These are phyloP conservation scores for Ptilodon capucinus DNA, from an alignment of 2,888 invertebrate genomes.

Conservation along the genomic window DNA sequence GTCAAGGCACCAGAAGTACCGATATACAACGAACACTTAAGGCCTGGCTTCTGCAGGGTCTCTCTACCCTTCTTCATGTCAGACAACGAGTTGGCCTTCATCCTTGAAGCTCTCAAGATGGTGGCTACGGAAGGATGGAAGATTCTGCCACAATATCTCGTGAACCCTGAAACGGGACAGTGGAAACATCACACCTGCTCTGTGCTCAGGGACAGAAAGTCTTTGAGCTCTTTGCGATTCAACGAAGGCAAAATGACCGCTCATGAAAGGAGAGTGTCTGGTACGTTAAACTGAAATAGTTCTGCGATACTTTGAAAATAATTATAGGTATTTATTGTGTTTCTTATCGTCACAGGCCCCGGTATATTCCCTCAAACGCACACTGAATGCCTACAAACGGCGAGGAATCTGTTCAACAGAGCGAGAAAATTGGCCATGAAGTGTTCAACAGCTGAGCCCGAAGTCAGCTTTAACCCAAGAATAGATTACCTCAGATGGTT, in stretches of 20 bases:
- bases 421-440: constrained; percentile 90
- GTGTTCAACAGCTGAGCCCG: constrained; percentile 88
- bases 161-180: constrained; percentile 94
- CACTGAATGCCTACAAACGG: constrained; percentile 90
- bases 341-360: constrained; percentile 72
- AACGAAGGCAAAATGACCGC: constrained; percentile 89
- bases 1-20: constrained; percentile 70
- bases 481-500: constrained; percentile 92
- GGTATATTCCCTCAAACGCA: constrained; percentile 89
- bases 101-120: constrained; percentile 92
- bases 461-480: constrained; percentile 86
- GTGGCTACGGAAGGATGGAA: constrained; percentile 95
- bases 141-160: constrained; percentile 91
- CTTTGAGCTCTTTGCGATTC: constrained; percentile 90
- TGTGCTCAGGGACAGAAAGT: constrained; percentile 90
- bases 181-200: constrained; percentile 93
- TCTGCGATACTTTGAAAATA: not conserved
- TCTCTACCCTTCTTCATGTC: constrained; percentile 93
- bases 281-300: constrained; percentile 40
- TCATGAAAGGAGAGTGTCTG: constrained; percentile 87
- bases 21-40: constrained; percentile 85
- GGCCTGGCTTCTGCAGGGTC: constrained; percentile 93
- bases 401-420: constrained; percentile 89
- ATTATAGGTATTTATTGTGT: constrained; percentile 1
- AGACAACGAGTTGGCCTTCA: constrained; percentile 90